These are phyloP conservation scores for Conomelus anceps DNA, from an alignment of 2,888 invertebrate species.

Conservation along the genomic window DNA sequence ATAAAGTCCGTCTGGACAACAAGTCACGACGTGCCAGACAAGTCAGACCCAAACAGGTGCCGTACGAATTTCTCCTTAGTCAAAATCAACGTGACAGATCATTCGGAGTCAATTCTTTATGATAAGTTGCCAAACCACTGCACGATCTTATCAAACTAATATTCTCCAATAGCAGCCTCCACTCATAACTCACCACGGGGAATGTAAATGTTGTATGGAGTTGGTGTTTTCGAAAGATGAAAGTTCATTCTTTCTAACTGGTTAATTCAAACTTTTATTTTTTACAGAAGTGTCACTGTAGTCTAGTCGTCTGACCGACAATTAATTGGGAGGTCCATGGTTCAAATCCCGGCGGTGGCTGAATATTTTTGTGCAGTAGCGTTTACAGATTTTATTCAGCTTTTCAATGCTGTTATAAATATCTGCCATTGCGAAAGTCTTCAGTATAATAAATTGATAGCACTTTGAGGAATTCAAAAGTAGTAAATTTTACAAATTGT, in stretches of 20 bases:
- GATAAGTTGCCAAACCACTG: background rate
- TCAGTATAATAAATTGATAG: too few species aligned
- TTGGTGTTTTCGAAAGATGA: background rate
- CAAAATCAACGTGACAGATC: background rate
- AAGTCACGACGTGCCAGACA: background rate
- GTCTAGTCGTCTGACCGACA: too few species aligned
- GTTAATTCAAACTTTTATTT: background rate
- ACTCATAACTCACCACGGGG: background rate
- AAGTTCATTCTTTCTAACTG: background rate
- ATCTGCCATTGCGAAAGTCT: too few species aligned
- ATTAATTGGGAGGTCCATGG: too few species aligned
- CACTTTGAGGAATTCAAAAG: too few species aligned
- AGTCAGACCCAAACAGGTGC: background rate
- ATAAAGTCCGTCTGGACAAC: background rate
- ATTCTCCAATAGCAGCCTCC: background rate
- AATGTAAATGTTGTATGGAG: too few species aligned
- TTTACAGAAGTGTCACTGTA: too few species aligned
- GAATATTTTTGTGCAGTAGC: too few species aligned
- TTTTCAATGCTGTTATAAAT: too few species aligned
- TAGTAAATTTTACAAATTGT: too few species aligned
- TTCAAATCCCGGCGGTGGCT: too few species aligned
- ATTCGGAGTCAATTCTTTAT: background rate
- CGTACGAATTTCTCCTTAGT: background rate
- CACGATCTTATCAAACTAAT: background rate
- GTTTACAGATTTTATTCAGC: too few species aligned